Base-by-base conservation (phyloP, 1,140 invertebrate species). In the Chironomus striatipennis region DNA sequence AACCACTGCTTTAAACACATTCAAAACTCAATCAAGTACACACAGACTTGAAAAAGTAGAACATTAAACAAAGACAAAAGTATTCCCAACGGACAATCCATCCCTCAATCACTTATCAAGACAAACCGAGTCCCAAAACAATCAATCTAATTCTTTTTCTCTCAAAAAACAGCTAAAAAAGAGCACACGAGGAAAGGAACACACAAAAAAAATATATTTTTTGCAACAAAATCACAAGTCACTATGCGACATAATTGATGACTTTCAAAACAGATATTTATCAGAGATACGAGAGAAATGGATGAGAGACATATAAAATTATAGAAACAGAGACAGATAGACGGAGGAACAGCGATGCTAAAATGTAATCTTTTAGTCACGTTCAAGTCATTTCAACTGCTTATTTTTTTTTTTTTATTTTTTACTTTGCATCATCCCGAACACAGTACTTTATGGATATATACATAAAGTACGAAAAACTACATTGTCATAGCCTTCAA, bases 251-350 rank as follows among this genome's bases (percentile, higher is more conserved):
- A 70, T 70, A 70, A 70, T 70, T 70, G 65, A 70, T 70, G 65
- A 70, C 65, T 70, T 70, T 70, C 65, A 70, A 70, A 70, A 70
- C n/a, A 70, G 65, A 70, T 70, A 70, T 70, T 70, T 21, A 70
- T 70, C 65, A 70, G 47, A 10, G 10, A 34, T 34, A 34, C n/a
- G 47, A 57, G 47, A 57, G 47, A 57, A 57, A n/a, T 57, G 12
- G n/a, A 57, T 70, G 65, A 70, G 65, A 20, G 47, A 20, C n/a
- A 70, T 70, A 70, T 7, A 70, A 15, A 18, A 70, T 18, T 9
- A 57, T 57, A 70, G 18, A 34, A 5, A 34, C 24, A 34, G 24
- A 34, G 24, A 34, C n/a, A n/a, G n/a, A n/a, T n/a, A n/a, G n/a
- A n/a, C n/a, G 24, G 5, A 1, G 24, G 24, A 34, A 34, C 24